A percentile compares a stretch with the other conserved stretches of the same genome.
These are phyloP conservation scores for Catamblyrhynchus diadema DNA, from an alignment of 2,797 vertebrate genomes.

Conservation along the genomic window DNA sequence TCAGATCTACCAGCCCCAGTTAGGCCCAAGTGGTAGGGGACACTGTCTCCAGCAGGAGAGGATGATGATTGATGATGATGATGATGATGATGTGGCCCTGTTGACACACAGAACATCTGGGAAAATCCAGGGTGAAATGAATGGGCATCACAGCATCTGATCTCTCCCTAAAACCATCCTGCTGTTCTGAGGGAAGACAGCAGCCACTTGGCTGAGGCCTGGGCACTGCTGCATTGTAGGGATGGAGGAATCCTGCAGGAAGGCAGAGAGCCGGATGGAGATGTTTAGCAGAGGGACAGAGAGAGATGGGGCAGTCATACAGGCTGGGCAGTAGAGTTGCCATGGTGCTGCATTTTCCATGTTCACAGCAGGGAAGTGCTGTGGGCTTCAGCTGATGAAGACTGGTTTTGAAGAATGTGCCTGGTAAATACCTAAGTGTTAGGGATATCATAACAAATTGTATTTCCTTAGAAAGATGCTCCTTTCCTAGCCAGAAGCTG, in stretches of 20 bases:
- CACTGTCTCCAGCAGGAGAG: background rate
- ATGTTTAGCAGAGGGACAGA: background rate
- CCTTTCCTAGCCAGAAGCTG: background rate
- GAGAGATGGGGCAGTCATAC: background rate
- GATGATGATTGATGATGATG: background rate
- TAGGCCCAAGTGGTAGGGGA: background rate
- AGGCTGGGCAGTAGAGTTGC: background rate
- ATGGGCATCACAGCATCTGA: background rate
- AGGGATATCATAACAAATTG: background rate
- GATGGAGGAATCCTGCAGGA: background rate
- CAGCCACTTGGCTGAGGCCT: background rate
- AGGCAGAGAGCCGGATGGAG: background rate
- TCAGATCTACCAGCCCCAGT: background rate
- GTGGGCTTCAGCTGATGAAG: background rate
- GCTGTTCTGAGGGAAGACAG: background rate
- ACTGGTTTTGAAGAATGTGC: background rate
- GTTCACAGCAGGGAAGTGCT: background rate
- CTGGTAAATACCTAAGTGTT: background rate
- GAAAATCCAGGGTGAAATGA: background rate
- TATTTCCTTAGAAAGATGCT: background rate
- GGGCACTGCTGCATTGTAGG: background rate
- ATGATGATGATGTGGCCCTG: too few relatives aligned
- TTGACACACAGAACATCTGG: background rate
- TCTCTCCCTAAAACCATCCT: background rate
- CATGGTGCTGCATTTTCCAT: background rate